phyloP scores from a whole-genome alignment of 2,888 invertebrate genomes.

The Stenolophus ochropezus region DNA sequence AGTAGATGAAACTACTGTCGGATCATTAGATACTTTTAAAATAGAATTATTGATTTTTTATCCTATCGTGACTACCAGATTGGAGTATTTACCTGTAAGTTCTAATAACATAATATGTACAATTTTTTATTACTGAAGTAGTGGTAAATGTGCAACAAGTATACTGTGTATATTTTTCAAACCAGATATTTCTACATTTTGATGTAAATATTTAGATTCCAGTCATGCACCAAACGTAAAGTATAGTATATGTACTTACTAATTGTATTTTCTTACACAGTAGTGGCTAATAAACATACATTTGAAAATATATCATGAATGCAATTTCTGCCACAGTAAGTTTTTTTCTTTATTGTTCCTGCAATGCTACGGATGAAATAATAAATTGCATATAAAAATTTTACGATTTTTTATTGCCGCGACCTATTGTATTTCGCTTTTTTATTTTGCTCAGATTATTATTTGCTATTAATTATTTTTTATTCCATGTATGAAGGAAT shows the following conservation, averaged over 20 bases:
- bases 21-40: neutral
- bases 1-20: conserved; percentile 17
- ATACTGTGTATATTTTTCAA: conserved; percentile 14
- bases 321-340: neutral
- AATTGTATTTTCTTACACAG: conserved; percentile 20
- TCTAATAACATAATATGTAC: neutral
- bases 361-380: neutral
- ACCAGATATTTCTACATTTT: conserved; percentile 3
- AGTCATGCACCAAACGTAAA: conserved; percentile 30
- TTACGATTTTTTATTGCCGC: too few relatives aligned
- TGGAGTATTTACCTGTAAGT: neutral
- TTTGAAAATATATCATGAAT: neutral
- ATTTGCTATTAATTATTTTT: too few relatives aligned
- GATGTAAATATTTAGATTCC: conserved; percentile 19
- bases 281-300: neutral
- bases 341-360: neutral
- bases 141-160: conserved; percentile 8
- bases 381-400: too few relatives aligned
- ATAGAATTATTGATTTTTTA: conserved; percentile 22
- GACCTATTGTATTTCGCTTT: too few relatives aligned
- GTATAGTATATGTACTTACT: conserved; percentile 14
- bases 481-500: too few relatives aligned
- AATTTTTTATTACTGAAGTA: neutral
- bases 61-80: conserved; percentile 6
- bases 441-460: too few relatives aligned